phyloP scores from a whole-genome alignment of 2,888 invertebrate species.

The Palloptera scutellata region DNA sequence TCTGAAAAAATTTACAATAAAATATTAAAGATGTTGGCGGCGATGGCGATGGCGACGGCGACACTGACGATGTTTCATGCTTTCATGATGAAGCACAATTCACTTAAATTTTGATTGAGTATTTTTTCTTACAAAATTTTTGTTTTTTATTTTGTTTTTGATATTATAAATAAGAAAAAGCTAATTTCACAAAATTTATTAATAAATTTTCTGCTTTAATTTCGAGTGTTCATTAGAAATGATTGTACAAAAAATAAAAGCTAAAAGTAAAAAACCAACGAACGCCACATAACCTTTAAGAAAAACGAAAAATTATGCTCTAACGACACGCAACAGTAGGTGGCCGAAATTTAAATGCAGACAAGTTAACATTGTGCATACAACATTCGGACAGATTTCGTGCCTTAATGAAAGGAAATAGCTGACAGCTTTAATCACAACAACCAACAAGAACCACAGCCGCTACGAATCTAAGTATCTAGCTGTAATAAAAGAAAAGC shows the following conservation, averaged over 20 bases:
- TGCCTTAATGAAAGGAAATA: constrained; percentile 28
- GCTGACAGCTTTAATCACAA: constrained; percentile 17
- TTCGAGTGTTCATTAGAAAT: constrained; percentile 26
- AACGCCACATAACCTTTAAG: background rate
- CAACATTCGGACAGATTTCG: background rate
- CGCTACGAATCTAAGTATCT: background rate
- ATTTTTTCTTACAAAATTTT: constrained; percentile 9
- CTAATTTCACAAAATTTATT: constrained; percentile 14
- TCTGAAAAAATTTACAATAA: background rate
- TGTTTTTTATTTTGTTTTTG: background rate
- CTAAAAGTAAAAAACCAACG: background rate
- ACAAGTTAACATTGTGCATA: background rate
- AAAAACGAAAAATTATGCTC: background rate
- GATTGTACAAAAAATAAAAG: constrained; percentile 26
- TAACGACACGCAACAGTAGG: constrained; percentile 31
- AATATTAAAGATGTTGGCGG: background rate
- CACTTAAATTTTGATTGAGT: constrained; percentile 20
- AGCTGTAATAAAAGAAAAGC: background rate
- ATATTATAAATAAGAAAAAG: background rate
- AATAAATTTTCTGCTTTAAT: constrained; percentile 28
- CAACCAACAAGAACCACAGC: background rate
- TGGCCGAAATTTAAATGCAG: constrained; percentile 19
- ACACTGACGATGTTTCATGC: background rate
- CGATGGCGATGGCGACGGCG: background rate
- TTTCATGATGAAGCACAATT: constrained; percentile 29